Evolutionary conservation across 1,140 invertebrate genomes (phyloP), one percentile per base, ranked within the genome.

Genomic region (Drosophila miranda): DNA sequence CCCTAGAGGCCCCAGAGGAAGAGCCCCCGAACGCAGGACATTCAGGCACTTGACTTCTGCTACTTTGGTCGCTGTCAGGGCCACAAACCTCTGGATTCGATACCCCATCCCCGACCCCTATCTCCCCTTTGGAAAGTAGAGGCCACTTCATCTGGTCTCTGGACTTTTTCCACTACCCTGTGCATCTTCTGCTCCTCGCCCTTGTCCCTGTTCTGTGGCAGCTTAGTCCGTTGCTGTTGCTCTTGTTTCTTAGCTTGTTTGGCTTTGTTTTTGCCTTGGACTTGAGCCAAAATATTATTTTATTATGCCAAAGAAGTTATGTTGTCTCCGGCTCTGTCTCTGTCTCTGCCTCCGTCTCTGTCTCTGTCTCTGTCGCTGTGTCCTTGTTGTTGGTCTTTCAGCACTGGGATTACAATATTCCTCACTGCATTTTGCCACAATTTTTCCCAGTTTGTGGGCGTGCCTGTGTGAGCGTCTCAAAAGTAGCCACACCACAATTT

Each of bases 231-330:
- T 38, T 60, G 14, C 38, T 53, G 50, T 50, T 68, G n/a, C 50
- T 49, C 50, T 46, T 21, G 4, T 50, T 34, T 43, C 43, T 61
- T 50, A 51, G 48, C 43, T 34, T 55, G 51, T 53, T 46, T 61
- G 57, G 48, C 55, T 75, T 72, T 67, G 41, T 54, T 38, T 51
- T 66, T 76, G 74, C 34, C 34, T 38, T 38, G 34, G 74, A 76
- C 54, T 46, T 49, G 45, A 54, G 70, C 74, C 74, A 76, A 74
- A 76, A 76, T 76, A 74, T 74, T 76, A 76, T 76, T 76, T 74
- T 76, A 76, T 76, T 76, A 76, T 76, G 70, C 64, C 74, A 76
- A 76, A 69, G 74, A 76, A 76, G 74, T 73, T 76, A 59, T 55
- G 71, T 64, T 59, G 63, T 68, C 57, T 8, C 30, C 41, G 26